Evolutionary conservation across 2,113 vertebrate genomes (phyloP), one percentile per base, ranked within the genome.

Genomic region (Myxocyprinus asiaticus): DNA sequence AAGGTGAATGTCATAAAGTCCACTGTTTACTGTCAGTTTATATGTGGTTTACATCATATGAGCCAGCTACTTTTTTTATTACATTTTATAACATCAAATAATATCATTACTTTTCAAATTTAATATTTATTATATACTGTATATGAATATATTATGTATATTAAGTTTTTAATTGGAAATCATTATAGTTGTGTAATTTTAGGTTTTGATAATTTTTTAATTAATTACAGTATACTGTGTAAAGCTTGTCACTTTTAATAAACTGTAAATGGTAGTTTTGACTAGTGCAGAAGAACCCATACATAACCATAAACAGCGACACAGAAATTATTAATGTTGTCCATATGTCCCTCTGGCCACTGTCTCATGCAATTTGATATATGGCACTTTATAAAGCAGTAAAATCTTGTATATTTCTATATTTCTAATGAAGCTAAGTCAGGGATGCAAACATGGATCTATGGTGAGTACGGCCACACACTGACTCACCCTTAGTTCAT

Each of bases 401-500:
- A 88, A 94, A 93, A 92, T 89, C 90, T 85, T 92, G 89, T 92
- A 90, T 76, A 76, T 78, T 94, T 92, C 90, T 92, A 90, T 93
- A 93, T 94, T 90, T 93, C 83, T 90, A 91, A 91, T 87, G 87
- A 93, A 94, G 93, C 93, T 92, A 92, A 94, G 92, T 93, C 93
- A 94, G 92, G 93, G 93, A 93, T 92, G 92, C 92, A 94, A 94
- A 94, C 92, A 94, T 79, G 92, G 93, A 91, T 91, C 92, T 1
- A 92, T 92, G 93, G 93, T 94, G 92, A 94, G 93, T 94, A 94
- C 85, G 72, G 88, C 87, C 85, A 65, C 86, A 47, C 64, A 58
- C 59, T 67, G 70, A 64, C 71, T 61, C 71, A 74, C 59, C 63
- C 51, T 67, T 67, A 33, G 68, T 81, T 81, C 67, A 74, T 33